Evolutionary conservation across 2,113 vertebrate species (phyloP), one percentile per base, ranked within the genome.

Genomic region (Colaptes auratus): DNA sequence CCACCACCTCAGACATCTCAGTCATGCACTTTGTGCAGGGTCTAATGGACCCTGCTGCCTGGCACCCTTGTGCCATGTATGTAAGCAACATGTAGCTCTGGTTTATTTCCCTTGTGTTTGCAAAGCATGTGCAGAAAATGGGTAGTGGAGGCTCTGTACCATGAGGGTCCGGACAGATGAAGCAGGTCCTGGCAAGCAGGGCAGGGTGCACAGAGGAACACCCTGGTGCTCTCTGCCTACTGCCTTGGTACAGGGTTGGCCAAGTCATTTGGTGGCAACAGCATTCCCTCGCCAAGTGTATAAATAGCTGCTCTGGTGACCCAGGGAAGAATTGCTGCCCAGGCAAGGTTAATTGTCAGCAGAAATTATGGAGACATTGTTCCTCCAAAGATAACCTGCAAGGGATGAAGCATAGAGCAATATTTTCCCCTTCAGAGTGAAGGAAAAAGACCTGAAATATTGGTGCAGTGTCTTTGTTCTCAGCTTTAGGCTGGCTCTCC

Each of bases 381-480:
- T 97, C 76, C 35, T 94, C 63, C 61, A 50, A 72, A 94, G 94
- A 95, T 94, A 96, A 96, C 90, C 91, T 90, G 46, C 39, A 59
- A 90, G 42, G n/a, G 39, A 88, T 88, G 77, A 95, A 88, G 19
- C 5, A 4, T 15, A n/a, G 65, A 90, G 39, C 86, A 90, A 81
- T 33, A 72, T 90, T 93, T 95, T 94, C 90, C 92, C 90, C 76
- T 96, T 96, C 93, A 96, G n/a, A 60, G 4, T 60, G 73, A 88
- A 94, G 93, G 58, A 81, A 96, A 86, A 77, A 71, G 42, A 44
- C 72, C 87, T 95, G 89, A 95, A 96, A 95, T 97, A 96, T 61
- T 53, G 82, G 50, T 89, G 60, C 5, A 19, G 8, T 71, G 65
- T 75, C 93, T 93, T 95, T 95, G 94, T 97, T 97, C 72, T 88